Evolutionary conservation across 1,140 invertebrate species (phyloP).

Genomic region (Drosophila chauvacae): DNA sequence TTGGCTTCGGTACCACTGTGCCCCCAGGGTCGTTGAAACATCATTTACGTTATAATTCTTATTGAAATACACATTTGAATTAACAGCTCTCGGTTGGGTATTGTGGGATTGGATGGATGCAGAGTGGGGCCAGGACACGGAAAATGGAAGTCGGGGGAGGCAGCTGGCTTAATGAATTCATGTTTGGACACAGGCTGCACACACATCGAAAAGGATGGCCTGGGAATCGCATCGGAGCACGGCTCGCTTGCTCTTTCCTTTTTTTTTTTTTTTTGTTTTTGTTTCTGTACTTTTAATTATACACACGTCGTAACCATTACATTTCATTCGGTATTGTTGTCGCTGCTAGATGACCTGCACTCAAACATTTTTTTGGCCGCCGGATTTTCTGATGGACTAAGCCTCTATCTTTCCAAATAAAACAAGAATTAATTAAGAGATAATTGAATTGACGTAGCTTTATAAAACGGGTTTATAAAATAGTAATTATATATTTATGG

Average conservation of each 20-base stretch:
- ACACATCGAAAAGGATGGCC: constrained; percentile 34
- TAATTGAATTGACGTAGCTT: no score
- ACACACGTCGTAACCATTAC: constrained; percentile 79
- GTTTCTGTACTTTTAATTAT: constrained; percentile 72
- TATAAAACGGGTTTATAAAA: no score
- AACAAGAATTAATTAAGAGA: no score
- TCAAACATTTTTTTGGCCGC: not conserved
- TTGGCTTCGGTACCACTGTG: constrained; percentile 17
- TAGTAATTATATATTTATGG: no score
- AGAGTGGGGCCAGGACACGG: constrained; percentile 12
- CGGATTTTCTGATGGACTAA: not conserved
- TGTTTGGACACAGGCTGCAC: constrained; percentile 58
- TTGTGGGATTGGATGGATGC: not conserved
- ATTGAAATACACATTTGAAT: constrained; percentile 70
- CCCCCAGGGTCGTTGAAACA: constrained; percentile 40
- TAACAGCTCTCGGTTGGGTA: constrained; percentile 39
- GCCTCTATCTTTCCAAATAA: not conserved
- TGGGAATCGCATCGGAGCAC: constrained; percentile 16
- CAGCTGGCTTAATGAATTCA: constrained; percentile 74
- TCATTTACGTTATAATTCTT: constrained; percentile 78
- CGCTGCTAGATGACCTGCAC: constrained; percentile 33
- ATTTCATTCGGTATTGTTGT: constrained; percentile 78
- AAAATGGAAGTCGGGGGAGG: constrained; percentile 5
- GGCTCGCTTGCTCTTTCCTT: constrained; percentile 17
- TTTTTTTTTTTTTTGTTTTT: constrained; percentile 1